Evolutionary conservation across 2,797 vertebrate species (phyloP).

Genomic region (Numenius phaeopus): DNA sequence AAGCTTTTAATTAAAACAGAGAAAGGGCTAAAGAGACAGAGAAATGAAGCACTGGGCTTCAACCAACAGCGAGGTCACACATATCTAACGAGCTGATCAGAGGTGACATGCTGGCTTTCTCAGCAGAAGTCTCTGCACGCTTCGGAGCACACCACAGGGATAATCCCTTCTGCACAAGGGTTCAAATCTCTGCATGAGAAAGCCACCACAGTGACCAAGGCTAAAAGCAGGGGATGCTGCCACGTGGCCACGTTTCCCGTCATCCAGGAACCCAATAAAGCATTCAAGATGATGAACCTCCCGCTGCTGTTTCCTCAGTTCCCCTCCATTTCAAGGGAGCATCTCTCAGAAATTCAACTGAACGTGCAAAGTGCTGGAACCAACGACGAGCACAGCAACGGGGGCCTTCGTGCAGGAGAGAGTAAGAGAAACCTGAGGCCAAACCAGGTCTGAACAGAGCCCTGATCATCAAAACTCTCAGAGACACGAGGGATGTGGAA

Average conservation of each 20-base stretch:
- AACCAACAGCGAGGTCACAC: neutral
- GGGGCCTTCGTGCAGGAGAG: neutral
- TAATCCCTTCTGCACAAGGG: neutral
- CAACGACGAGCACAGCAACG: accelerated
- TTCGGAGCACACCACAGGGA: neutral
- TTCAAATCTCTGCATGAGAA: neutral
- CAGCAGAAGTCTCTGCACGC: neutral
- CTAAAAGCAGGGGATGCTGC: neutral
- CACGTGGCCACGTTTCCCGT: accelerated
- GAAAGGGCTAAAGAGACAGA: neutral
- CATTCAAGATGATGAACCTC: neutral
- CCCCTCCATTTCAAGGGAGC: neutral
- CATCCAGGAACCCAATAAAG: neutral
- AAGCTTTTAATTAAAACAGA: constrained; percentile 2
- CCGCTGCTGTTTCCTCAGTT: neutral
- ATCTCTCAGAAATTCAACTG: neutral
- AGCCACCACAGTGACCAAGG: neutral
- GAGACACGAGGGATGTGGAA: neutral
- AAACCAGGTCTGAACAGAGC: neutral
- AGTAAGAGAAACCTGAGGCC: neutral
- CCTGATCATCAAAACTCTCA: neutral
- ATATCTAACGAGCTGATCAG: neutral
- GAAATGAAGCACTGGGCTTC: neutral
- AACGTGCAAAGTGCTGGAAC: neutral
- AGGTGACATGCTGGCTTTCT: neutral